Evolutionary conservation across 2,113 vertebrate genomes (phyloP).

Genomic region (Phodopus roborovskii): DNA sequence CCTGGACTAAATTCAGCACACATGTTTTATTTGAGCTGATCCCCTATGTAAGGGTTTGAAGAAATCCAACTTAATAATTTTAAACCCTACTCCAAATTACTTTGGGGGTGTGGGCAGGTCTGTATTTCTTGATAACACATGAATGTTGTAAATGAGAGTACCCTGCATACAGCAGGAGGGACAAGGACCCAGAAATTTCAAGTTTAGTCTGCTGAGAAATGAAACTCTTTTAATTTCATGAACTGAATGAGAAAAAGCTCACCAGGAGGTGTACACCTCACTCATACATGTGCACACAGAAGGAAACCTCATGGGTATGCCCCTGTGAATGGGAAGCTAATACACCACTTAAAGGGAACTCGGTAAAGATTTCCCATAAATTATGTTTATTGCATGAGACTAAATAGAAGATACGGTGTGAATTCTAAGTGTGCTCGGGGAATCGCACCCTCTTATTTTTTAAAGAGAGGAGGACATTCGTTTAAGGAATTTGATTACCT

Average conservation of each 20-base stretch:
- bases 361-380: constrained; percentile 59
- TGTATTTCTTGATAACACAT: constrained; percentile 46
- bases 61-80: constrained; percentile 69
- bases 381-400: constrained; percentile 62
- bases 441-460: constrained; percentile 32
- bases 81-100: constrained; percentile 35
- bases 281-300: not conserved
- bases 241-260: constrained; percentile 18
- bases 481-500: constrained; percentile 59
- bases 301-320: not conserved
- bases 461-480: constrained; percentile 36
- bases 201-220: constrained; percentile 39
- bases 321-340: not conserved
- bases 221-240: constrained; percentile 41
- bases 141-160: constrained; percentile 24
- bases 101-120: not conserved
- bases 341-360: constrained; percentile 29
- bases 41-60: not conserved
- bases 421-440: constrained; percentile 15
- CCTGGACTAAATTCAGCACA: constrained; percentile 46
- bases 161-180: not conserved
- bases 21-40: constrained; percentile 55
- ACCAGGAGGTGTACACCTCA: not conserved
- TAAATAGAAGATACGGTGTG: not conserved
- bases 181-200: not conserved